A percentile compares a stretch with the other conserved stretches of the same genome.
phyloP scores from a whole-genome alignment of 92 coral and sea anemone genomes.

The Actinostola sp. region DNA sequence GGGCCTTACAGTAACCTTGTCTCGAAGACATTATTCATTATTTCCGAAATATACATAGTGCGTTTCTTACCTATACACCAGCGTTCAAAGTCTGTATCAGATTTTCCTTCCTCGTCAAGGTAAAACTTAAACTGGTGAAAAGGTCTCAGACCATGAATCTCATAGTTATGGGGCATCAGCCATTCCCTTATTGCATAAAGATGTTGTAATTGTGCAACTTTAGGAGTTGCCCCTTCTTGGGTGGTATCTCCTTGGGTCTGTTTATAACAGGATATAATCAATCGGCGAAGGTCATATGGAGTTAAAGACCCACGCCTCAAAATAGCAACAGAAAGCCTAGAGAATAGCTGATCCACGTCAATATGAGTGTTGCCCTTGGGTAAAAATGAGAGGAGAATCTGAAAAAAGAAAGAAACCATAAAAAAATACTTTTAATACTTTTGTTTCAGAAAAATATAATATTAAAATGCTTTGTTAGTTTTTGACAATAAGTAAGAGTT shows the following conservation, averaged over 20 bases:
- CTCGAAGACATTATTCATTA: not conserved
- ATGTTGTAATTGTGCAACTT: conserved; percentile 33
- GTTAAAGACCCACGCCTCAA: conserved; percentile 44
- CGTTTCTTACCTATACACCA: conserved; percentile 34
- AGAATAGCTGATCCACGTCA: conserved; percentile 56
- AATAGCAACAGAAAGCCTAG: conserved; percentile 43
- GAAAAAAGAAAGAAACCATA: too few relatives aligned
- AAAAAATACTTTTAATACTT: too few relatives aligned
- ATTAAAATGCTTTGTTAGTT: too few relatives aligned
- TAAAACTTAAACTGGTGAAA: conserved; percentile 46
- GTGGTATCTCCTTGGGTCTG: conserved; percentile 60
- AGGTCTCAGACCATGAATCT: conserved; percentile 16
- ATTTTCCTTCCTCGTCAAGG: conserved; percentile 30
- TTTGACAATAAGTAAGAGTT: too few relatives aligned
- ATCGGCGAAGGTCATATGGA: conserved; percentile 32
- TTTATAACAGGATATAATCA: conserved; percentile 40
- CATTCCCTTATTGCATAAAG: conserved; percentile 60
- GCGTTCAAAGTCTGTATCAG: conserved; percentile 28
- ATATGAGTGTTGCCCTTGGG: conserved; percentile 63
- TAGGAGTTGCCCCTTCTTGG: conserved; percentile 53
- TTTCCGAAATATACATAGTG: not conserved
- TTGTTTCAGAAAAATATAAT: too few relatives aligned
- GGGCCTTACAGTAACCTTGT: not conserved
- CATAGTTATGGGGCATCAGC: conserved; percentile 39
- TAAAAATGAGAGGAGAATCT: conserved; percentile 53